Evolutionary conservation across 2,888 invertebrate genomes (phyloP).

Genomic region (Erebia epiphron): DNA sequence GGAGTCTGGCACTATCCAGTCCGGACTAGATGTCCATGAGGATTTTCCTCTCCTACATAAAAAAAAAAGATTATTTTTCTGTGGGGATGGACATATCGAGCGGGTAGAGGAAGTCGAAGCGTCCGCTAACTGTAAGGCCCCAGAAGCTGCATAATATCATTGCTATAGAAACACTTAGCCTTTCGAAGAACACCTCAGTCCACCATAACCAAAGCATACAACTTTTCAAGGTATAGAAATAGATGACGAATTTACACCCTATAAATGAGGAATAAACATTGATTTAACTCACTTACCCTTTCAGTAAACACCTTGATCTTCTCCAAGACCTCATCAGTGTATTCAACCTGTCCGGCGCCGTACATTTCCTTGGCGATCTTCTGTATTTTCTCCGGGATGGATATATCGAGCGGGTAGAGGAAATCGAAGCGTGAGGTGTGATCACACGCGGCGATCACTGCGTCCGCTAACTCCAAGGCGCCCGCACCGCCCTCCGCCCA

Average conservation of each 20-base stretch:
- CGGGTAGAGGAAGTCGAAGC: no score
- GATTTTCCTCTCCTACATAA: no score
- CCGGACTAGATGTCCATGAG: no score
- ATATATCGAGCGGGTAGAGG: constrained; percentile 86
- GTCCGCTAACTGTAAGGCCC: neutral
- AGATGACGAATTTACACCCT: no score
- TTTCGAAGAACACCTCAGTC: no score
- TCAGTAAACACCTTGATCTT: constrained; percentile 87
- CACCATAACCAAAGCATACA: no score
- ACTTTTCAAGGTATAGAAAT: neutral
- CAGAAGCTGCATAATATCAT: no score
- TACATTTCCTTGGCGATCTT: constrained; percentile 97
- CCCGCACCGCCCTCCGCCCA: constrained; percentile 96
- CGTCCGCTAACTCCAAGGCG: constrained; percentile 92
- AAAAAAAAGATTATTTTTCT: no score
- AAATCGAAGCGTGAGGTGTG: constrained; percentile 84
- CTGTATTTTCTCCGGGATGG: constrained; percentile 93
- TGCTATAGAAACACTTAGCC: no score
- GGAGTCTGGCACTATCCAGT: no score
- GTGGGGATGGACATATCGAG: no score
- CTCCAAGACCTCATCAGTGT: constrained; percentile 87
- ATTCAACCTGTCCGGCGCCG: constrained; percentile 94
- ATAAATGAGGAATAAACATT: no score
- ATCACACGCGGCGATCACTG: constrained; percentile 91
- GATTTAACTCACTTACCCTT: constrained; percentile 80